Base-by-base conservation (phyloP, 1,140 invertebrate species). In the Paramacrobiotus metropolitanus region DNA sequence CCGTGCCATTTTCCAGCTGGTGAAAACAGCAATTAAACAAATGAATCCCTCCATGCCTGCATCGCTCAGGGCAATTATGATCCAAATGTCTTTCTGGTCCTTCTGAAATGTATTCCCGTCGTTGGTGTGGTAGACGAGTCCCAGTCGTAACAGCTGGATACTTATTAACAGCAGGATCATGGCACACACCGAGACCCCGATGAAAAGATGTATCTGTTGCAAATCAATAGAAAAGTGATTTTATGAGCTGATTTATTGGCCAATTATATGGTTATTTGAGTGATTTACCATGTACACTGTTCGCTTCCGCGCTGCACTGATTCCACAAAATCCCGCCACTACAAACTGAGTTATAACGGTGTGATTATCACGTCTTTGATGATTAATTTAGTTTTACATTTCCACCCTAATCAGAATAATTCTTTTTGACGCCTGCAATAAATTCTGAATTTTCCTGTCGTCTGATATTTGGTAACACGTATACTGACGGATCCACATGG, bases 131-230 rank as follows among this genome's bases (percentile, higher is more conserved):
- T 74, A 75, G 21, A 75, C 71, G 31, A 75, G 65, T 2, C 74
- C 74, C 31, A 73, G 69, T 59, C 74, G 65, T 30, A 75, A 67
- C 62, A 75, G 68, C 65, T 75, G 74, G 48, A 75, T 75, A 63
- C 71, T 73, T 60, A 75, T 72, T 28, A 74, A 69, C 1, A 69
- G 68, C 31, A 70, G 70, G 29, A 75, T 72, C 67, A 75, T 66
- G 44, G 73, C 74, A 29, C 74, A 73, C 29, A 74, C 68, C 21
- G 70, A 70, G 59, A 72, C 71, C 0, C 73, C 74, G 15, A 71
- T 72, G 65, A 73, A 75, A 60, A 73, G 74, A 70, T 74, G 70
- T 62, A 75, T 75, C 74, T 75, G 68, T 15, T n/a, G n/a, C 21
- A 44, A 28, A 60, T 21, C 21, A 15, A 59, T 24, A n/a, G 2